These are phyloP conservation scores for Cetoscarus ocellatus DNA, from an alignment of 2,797 vertebrate genomes.

Conservation along the genomic window DNA sequence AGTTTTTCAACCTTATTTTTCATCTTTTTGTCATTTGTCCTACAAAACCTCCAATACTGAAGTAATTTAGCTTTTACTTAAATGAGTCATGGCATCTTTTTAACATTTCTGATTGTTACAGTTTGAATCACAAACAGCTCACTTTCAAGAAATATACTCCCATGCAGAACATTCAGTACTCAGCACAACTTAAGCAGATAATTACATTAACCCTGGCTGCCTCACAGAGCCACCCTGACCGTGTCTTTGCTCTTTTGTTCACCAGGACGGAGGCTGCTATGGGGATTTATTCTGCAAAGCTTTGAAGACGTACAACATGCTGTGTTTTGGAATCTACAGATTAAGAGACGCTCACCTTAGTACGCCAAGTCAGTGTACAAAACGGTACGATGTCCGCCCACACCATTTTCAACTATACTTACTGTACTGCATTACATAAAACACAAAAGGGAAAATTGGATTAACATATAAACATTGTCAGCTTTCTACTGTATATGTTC, in stretches of 20 bases:
- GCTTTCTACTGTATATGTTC: background rate
- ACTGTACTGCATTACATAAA: background rate
- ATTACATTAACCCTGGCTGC: background rate
- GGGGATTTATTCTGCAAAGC: slow-evolving; percentile 99
- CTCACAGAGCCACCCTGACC: background rate
- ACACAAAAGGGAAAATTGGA: background rate
- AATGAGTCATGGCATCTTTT: slow-evolving; percentile 31
- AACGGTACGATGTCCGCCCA: slow-evolving; percentile 85
- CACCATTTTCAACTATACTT: too few species aligned
- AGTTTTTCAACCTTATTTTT: slow-evolving; percentile 48
- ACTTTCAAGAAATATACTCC: slow-evolving; percentile 5
- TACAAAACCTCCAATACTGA: slow-evolving; percentile 27
- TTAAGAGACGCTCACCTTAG: slow-evolving; percentile 95
- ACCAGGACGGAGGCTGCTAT: slow-evolving; percentile 97
- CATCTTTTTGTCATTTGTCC: slow-evolving; percentile 40
- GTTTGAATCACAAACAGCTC: slow-evolving; percentile 35
- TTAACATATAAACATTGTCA: background rate
- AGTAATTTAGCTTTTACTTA: slow-evolving; percentile 19
- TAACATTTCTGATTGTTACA: slow-evolving; percentile 29
- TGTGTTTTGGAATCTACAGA: slow-evolving; percentile 99
- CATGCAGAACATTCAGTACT: slow-evolving; percentile 26
- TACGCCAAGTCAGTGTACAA: slow-evolving; percentile 92
- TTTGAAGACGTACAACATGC: slow-evolving; percentile 99
- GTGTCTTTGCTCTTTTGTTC: slow-evolving; percentile 48
- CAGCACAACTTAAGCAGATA: slow-evolving; percentile 12